Evolutionary conservation across 1,140 invertebrate species (phyloP), one percentile per base, ranked within the genome.

Genomic region (Penaeus vannamei): DNA sequence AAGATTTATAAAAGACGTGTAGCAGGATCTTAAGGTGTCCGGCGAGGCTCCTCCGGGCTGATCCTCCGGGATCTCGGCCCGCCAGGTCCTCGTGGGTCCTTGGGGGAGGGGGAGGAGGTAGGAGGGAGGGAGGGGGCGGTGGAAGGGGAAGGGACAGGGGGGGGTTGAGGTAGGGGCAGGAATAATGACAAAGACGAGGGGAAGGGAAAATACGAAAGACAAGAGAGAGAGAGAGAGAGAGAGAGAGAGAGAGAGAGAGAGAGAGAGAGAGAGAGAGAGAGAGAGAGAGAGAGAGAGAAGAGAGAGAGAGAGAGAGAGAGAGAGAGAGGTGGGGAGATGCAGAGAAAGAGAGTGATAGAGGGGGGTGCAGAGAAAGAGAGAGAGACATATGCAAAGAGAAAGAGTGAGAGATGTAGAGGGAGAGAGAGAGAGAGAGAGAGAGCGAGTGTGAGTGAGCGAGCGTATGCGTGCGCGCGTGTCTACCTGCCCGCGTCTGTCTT

Each of bases 401-500:
- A 53, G 53, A 53, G 69, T 64, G 36, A 62, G 46, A 87, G 69
- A 87, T n/a, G 64, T 77, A 26, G 60, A 80, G 85, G 19, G 76
- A 60, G 77, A 80, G 32, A 8, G 77, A 80, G 62, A 20, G 46
- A 53, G 46, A 53, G 46, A 53, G 8, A 12, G 46, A 14, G 46
- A 53, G 46, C 0, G 46, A 53, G 53, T 53, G 12, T 53, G 53
- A 53, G 4, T 42, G 53, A 53, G 53, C 1, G 53, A 53, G 53
- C 1, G 53, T 2, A 17, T 14, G 17, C 10, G 53, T 12, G 53
- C 17, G 17, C 14, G 53, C 17, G 53, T 53, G 53, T 53, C 10
- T 53, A 17, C 17, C 53, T 53, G 53, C 17, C 53, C 14, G 53
- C 14, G 8, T 53, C 53, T 53, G 53, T 53, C 53, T 12, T 53